phyloP scores from a whole-genome alignment of 2,113 vertebrate species.

The Neoarius graeffei region DNA sequence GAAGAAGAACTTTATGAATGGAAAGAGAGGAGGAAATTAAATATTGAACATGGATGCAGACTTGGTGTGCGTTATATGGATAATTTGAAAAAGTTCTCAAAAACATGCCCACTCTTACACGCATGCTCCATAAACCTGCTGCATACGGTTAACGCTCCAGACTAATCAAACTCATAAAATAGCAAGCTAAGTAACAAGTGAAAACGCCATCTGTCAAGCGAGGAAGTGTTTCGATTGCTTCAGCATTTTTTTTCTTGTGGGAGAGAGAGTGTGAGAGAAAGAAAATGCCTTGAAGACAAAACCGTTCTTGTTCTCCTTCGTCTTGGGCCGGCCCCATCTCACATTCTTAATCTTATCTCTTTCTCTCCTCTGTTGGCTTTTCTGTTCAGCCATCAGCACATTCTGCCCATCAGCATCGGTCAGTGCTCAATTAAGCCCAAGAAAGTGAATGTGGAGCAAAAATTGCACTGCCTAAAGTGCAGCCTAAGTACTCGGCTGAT shows the following conservation, averaged over 20 bases:
- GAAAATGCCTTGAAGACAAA: slow-evolving; percentile 78
- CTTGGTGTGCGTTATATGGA: background rate
- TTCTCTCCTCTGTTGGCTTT: slow-evolving; percentile 72
- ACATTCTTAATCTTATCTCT: slow-evolving; percentile 39
- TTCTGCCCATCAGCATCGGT: slow-evolving; percentile 76
- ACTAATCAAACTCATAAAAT: slow-evolving; percentile 53
- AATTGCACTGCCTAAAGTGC: slow-evolving; percentile 76
- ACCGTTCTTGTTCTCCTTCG: slow-evolving; percentile 72
- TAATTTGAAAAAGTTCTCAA: background rate
- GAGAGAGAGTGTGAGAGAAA: background rate
- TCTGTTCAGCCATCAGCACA: slow-evolving; percentile 77
- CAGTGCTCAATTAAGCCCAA: slow-evolving; percentile 75
- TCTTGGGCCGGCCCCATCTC: slow-evolving; percentile 68
- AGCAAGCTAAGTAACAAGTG: slow-evolving; percentile 76
- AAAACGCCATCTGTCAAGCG: slow-evolving; percentile 78
- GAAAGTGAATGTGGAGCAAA: slow-evolving; percentile 62
- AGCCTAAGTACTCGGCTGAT: slow-evolving; percentile 74
- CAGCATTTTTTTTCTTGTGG: slow-evolving; percentile 67
- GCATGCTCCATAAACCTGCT: background rate
- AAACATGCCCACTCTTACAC: background rate
- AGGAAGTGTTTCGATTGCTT: slow-evolving; percentile 70
- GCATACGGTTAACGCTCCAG: slow-evolving; percentile 44
- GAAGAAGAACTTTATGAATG: background rate
- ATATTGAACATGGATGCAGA: background rate
- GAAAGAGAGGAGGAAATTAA: background rate